Base-by-base conservation (phyloP, 2,797 vertebrate genomes). In the Eulemur mongoz region DNA sequence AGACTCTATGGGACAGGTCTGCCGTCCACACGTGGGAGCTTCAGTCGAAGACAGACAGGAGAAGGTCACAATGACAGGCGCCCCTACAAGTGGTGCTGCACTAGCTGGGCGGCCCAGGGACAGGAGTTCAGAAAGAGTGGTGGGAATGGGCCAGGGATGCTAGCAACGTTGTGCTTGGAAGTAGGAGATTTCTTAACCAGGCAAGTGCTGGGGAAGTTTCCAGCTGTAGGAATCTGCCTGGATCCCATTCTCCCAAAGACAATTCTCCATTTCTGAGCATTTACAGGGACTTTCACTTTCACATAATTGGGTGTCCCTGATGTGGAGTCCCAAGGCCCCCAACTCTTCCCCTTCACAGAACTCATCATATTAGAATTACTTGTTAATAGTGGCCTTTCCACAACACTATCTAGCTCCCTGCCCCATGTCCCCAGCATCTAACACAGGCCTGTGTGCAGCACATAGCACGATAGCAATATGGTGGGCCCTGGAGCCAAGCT, bases 1-100 rank as follows among this genome's bases (percentile, higher is more conserved):
- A 97, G 89, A 98, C 90, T 98, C 97, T 97, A 73, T 96, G 89
- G 38, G 98, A 72, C 38, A 89, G 94, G 86, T 99, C 98, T 86
- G 98, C 91, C 48, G 98, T 99, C 99, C 98, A 99, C n/a, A 43
- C 48, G 3, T 98, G 97, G 48, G 98, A 97, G 87, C 98, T 99
- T 96, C 61, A 94, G 95, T 38, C 83, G 43, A 94, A 98, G 97
- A 97, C 59, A 97, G 59, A 93, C 0, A 14, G 38, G 23, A 96
- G 9, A 86, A 96, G 92, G 85, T 86, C 63, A 78, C 1, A 50
- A 63, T 72, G 89, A 94, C 95, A 92, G 67, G 76, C 73, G 89
- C 30, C 23, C 15, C 32, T 35, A 17, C 22, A 18, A 80, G 89
- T 3, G 32, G 35, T 54, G 1, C 43, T 59, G 5, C 18, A 17